A percentile compares a stretch with the other conserved stretches of the same genome.
These are phyloP conservation scores for Mastigias papua DNA, from an alignment of 30 jellyfish, hydroid and myxozoan species.

Conservation along the genomic window DNA sequence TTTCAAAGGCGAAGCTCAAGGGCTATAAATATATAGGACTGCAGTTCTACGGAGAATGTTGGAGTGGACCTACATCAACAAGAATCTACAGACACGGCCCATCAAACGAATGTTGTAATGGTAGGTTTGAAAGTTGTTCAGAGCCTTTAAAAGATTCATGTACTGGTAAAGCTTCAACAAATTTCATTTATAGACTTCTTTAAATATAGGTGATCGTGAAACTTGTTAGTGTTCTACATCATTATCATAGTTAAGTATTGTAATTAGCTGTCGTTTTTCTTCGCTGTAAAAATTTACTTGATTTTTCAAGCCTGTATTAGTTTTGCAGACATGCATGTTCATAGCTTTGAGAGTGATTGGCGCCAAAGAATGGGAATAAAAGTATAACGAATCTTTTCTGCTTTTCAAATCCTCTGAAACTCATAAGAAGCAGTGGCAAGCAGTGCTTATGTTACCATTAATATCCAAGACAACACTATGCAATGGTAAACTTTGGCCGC, in stretches of 20 bases:
- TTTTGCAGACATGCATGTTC: too few relatives aligned
- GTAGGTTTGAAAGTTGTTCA: slow-evolving; percentile 27
- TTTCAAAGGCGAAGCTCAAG: slow-evolving; percentile 36
- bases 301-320: too few relatives aligned
- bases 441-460: too few relatives aligned
- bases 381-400: too few relatives aligned
- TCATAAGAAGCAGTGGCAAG: too few relatives aligned
- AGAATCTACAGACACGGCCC: slow-evolving; percentile 16
- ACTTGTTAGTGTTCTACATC: background rate
- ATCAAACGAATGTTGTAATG: slow-evolving; percentile 38
- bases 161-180: slow-evolving; percentile 39
- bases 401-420: too few relatives aligned
- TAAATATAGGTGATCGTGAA: slow-evolving; percentile 18
- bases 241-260: background rate
- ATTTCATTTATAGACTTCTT: slow-evolving; percentile 27
- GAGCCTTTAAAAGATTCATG: slow-evolving; percentile 12
- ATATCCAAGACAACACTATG: too few relatives aligned
- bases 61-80: slow-evolving; percentile 68
- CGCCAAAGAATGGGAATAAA: too few relatives aligned
- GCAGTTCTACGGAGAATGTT: slow-evolving; percentile 91
- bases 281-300: too few relatives aligned
- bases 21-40: slow-evolving; percentile 57
- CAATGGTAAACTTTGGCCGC: too few relatives aligned
- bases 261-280: too few relatives aligned
- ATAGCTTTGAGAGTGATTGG: too few relatives aligned